Evolutionary conservation across 2,113 vertebrate species (phyloP), one percentile per base, ranked within the genome.

Genomic region (Cisticola juncidis): DNA sequence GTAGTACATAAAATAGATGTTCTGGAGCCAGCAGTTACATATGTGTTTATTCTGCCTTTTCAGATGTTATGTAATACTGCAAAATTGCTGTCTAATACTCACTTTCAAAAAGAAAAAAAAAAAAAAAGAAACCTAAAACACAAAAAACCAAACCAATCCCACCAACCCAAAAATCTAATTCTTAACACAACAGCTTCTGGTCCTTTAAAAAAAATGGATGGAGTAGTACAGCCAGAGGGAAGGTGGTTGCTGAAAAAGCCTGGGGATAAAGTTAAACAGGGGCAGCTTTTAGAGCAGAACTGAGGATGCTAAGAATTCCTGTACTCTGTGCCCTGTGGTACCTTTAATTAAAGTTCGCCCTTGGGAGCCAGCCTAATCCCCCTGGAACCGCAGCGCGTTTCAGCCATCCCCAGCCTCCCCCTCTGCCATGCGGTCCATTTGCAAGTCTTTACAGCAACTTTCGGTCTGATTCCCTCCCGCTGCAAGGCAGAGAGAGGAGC

Each of bases 301-400:
- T 88, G 94, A 92, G 89, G 90, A 95, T 96, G 94, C 90, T 95
- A 86, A 95, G 95, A 96, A 92, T 83, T 94, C 77, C 80, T 78
- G 31, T 53, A 42, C 48, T 42, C 92, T 31, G 71, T 91, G 91
- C 94, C 68, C 94, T 81, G 86, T 94, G 66, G 93, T 92, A 92
- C 95, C 92, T 97, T 97, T 92, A 95, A 97, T 95, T 86, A 97
- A 97, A 96, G 94, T 90, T 96, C 92, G 31, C 65, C 95, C 86
- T 94, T 94, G 96, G 97, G 95, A 85, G 95, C 86, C 68, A 95
- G 93, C 92, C 95, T 94, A 97, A 95, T 93, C 93, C 92, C 86
- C 88, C 94, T 94, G 3, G 78, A 86, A 93, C 93, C 95, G 85
- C 94, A 92, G 92, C 76, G 9, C 28, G 92, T 79, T 69, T 79